Evolutionary conservation across 2,888 invertebrate species (phyloP), one percentile per base, ranked within the genome.

Genomic region (Portevinia maculata): DNA sequence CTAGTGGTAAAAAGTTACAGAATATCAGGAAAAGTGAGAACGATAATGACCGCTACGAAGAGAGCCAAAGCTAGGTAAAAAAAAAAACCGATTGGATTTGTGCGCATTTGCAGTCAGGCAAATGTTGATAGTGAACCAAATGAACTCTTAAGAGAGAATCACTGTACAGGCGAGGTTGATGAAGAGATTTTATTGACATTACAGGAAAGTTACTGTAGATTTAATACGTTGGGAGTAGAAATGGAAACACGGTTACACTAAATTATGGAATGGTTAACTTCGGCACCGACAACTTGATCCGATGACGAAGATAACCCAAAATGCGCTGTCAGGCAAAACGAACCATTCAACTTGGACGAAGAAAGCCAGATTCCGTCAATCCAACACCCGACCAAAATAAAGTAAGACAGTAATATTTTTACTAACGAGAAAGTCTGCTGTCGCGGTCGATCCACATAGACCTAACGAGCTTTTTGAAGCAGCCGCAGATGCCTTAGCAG

Each of bases 1-100:
- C n/a, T 37, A 37, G 13, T 30, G 44, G 57, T 65, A 60, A 50
- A 41, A 19, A 28, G 32, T 78, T 78, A 78, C 71, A 83, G 55
- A 59, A 76, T 55, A 65, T 60, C 48, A 13, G 65, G 50, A 83
- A 73, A 83, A 83, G 78, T 83, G 83, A 78, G 83, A 83, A 53
- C 81, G 62, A 76, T 71, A 71, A 65, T 78, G 78, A 78, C 76
- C 78, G 59, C 78, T 46, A 76, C 2, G 24, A n/a, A 83, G 78
- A 78, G 83, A 83, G 34, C 11, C 57, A 37, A 41, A 65, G 24
- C 24, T 3, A 24, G 57, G 59, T 71, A 44, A 64, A 17, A 59
- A 24, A 24, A 24, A 2, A 2, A 24, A 24, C 24, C 24, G 5
- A 41, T 64, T 57, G 57, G 34, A 21, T 24, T 55, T 53, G 41